Conservation (phyloP, 2,797 vertebrate genomes). For the Mus minutoides region DNA sequence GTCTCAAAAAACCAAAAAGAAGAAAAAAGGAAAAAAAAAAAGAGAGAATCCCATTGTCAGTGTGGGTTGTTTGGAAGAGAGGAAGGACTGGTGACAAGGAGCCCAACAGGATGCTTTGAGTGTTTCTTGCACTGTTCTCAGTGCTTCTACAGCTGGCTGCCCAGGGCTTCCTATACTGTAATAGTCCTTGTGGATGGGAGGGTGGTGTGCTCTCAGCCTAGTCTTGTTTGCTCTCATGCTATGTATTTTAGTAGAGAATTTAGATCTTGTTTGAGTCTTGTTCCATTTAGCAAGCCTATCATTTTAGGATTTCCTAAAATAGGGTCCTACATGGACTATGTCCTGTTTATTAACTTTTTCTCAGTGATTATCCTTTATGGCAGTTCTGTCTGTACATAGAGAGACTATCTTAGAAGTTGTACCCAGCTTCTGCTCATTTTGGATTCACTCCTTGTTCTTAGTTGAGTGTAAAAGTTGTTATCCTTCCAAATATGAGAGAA, state of each 20-base stretch:
- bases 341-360: conserved; percentile 32
- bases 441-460: conserved; percentile 18
- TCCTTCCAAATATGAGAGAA: conserved; percentile 16
- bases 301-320: conserved; percentile 24
- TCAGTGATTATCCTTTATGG: background rate
- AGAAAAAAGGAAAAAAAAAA: too few relatives aligned
- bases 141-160: background rate
- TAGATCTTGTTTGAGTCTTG: background rate
- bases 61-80: conserved; percentile 16
- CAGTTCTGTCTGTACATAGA: background rate
- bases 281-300: background rate
- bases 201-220: background rate
- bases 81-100: conserved; percentile 16
- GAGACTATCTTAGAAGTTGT: background rate
- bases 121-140: background rate
- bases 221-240: conserved; percentile 17
- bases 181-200: conserved; percentile 4
- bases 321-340: background rate
- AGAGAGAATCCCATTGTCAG: background rate
- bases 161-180: background rate
- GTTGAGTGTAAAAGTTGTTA: background rate
- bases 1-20: too few relatives aligned
- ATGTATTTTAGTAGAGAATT: conserved; percentile 25
- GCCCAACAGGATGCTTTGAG: background rate
- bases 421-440: background rate